Evolutionary conservation across 1,140 invertebrate genomes (phyloP), one percentile per base, ranked within the genome.

Genomic region (Phthorimaea operculella): DNA sequence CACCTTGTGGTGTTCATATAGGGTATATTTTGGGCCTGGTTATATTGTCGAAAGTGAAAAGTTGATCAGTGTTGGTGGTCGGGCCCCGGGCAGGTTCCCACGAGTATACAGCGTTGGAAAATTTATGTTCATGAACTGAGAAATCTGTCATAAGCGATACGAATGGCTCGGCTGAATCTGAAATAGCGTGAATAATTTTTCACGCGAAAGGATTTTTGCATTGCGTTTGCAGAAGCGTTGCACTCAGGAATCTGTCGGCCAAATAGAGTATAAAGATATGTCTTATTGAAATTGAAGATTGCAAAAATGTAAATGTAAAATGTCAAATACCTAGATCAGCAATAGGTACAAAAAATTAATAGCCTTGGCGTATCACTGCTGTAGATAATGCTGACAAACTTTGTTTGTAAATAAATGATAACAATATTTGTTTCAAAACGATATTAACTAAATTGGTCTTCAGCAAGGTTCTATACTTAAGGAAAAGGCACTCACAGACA

Each of bases 41-140:
- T 9, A 52, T 18, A 52, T 71, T 33, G 54, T 72, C 55, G 68
- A 83, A 80, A 83, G 81, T 84, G 81, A 84, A 84, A 84, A 84
- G 72, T 74, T 69, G 58, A 64, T 74, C 74, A 54, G 70, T 79
- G 78, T 73, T 77, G 81, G 81, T 84, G 81, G 79, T 84, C 79
- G 52, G 55, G 70, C 72, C 79, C 63, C 61, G 58, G 76, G 78
- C 76, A 33, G 52, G 72, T 83, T 84, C 81, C 75, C 81, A 84
- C 81, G 81, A 76, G 70, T 84, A 82, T 83, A 70, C 71, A 72
- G 62, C 73, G 67, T 58, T 72, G 72, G 81, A 81, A 84, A 84
- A 82, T 84, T 78, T 84, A 83, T 80, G 79, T 79, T 79, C 76
- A 81, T 75, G 76, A 75, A 81, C 78, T 79, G 74, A 81, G 81